Base-by-base conservation (phyloP, 2,113 vertebrate genomes). In the Prionailurus viverrinus region DNA sequence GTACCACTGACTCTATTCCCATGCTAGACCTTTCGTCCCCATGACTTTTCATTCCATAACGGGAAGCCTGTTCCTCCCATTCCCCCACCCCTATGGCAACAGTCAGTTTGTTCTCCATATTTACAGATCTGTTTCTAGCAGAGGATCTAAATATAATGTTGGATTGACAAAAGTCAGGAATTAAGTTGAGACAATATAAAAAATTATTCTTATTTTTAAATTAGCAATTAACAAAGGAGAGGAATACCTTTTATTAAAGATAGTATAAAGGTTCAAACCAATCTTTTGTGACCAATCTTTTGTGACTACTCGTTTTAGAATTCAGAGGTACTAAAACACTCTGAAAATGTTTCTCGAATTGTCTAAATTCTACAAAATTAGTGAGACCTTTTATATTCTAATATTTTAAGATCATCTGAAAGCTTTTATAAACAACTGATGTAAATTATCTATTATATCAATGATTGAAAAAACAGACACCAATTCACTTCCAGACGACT, bases 381-480 rank as follows among this genome's bases (percentile, higher is more conserved):
- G 63, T 85, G 18, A 79, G 31, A n/a, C 41, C 11, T 36, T 81
- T 80, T 76, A 74, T 88, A 7, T 82, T 88, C 13, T 79, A 96
- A 91, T 71, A 68, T 55, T 83, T 55, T 85, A 78, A 91, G 51
- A 86, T 58, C 4, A 29, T 48, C 5, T 55, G 45, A 94, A 91
- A 88, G 31, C 9, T 80, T 68, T 84, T 36, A 86, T 27, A 94
- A 80, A 83, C 51, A 95, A 90, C 53, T n/a, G 80, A 27, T 74
- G 9, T 88, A 97, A 96, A 71, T 53, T 53, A 69, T 25, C 53
- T 86, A 45, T 74, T 86, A 53, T 58, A 87, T 63, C 27, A 95
- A 23, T 86, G 79, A 96, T 21, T 21, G 55, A 96, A 92, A 89
- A n/a, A 93, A 74, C 13, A 89, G 66, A 96, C 71, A 48, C 29